These are phyloP conservation scores for Neuroterus valhalla DNA, from an alignment of 1,140 invertebrate genomes.

Conservation along the genomic window DNA sequence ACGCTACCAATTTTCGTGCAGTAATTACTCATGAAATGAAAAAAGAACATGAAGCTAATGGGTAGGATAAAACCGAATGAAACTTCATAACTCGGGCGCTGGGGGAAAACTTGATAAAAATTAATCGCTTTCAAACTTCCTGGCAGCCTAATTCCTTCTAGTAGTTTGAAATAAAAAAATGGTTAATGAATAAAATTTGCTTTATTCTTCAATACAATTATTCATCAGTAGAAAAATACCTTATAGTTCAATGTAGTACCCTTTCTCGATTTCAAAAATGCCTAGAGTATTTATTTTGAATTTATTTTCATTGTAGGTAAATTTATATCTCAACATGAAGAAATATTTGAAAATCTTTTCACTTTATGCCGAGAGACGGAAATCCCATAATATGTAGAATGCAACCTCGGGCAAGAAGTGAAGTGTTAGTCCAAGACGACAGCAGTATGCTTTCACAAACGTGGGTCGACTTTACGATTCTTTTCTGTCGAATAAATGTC, in stretches of 20 bases:
- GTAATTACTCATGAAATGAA: conserved; percentile 11
- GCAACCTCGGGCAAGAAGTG: conserved; percentile 23
- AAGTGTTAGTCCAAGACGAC: conserved; percentile 20
- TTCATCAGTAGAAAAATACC: too few species aligned
- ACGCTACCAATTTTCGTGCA: not conserved
- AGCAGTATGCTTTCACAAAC: conserved; percentile 1
- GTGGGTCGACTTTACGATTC: not conserved
- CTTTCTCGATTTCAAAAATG: not conserved
- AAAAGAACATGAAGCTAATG: conserved; percentile 17
- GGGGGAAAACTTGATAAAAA: conserved; percentile 22
- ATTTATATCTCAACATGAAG: conserved; percentile 5
- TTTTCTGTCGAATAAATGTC: conserved; percentile 26
- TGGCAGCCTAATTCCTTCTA: not conserved
- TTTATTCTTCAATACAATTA: not conserved
- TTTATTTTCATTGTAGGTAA: not conserved
- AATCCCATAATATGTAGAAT: conserved; percentile 16
- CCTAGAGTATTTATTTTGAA: not conserved
- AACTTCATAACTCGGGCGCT: conserved; percentile 6
- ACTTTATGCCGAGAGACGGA: conserved; percentile 16
- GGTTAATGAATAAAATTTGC: not conserved
- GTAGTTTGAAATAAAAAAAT: not conserved
- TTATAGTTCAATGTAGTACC: not conserved
- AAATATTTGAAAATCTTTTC: conserved; percentile 23
- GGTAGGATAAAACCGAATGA: conserved; percentile 11
- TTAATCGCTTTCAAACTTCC: conserved; percentile 6